Conservation (phyloP, 2,797 vertebrate genomes). For the Schizothorax lantsangensis region DNA sequence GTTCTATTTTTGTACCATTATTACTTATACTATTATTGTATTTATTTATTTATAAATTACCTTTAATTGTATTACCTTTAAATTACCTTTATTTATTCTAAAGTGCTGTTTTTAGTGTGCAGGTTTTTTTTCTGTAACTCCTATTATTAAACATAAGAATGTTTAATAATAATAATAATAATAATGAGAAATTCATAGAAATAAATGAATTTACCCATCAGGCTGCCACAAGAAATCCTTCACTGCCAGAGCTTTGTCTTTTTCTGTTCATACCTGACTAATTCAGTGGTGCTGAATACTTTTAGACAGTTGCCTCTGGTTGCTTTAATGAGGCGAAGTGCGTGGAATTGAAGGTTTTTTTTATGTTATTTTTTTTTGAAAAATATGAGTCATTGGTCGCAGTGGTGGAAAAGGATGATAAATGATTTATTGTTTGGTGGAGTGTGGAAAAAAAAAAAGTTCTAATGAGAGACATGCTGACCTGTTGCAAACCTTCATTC, state of each 20-base stretch:
- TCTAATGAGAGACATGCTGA: neutral
- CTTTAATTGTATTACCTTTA: no score
- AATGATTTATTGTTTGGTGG: neutral
- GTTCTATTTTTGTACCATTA: no score
- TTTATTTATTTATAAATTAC: no score
- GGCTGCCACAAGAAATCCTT: constrained; percentile 5
- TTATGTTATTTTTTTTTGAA: neutral
- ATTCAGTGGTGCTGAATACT: constrained; percentile 10
- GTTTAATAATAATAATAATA: neutral
- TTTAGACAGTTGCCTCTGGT: neutral
- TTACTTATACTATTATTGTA: no score
- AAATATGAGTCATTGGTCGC: neutral
- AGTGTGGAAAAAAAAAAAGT: neutral
- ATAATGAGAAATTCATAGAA: no score
- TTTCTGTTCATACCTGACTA: neutral
- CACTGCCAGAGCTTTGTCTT: neutral
- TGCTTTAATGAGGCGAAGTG: constrained; percentile 11
- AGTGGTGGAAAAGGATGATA: neutral
- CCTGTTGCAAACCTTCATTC: constrained; percentile 21
- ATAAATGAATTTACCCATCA: neutral
- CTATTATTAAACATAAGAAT: no score
- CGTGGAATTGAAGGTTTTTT: neutral
- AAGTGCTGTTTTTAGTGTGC: neutral
- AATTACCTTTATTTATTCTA: no score
- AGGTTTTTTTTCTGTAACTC: neutral